Evolutionary conservation across 1,140 invertebrate genomes (phyloP).

Genomic region (Drosophila nebulosa): DNA sequence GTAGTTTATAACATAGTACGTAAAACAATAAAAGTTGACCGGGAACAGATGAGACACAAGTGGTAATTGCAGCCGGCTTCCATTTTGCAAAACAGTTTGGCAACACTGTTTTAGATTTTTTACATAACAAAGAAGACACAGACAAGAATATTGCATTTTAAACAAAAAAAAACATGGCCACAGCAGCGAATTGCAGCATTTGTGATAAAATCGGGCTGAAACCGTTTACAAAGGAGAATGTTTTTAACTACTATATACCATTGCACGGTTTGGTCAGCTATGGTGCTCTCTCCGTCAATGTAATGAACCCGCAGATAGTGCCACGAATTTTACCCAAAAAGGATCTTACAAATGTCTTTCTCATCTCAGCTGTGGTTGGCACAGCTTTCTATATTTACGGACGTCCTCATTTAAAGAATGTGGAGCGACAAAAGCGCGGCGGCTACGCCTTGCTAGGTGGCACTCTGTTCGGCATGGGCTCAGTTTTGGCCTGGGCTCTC

Average conservation of each 20-base stretch:
- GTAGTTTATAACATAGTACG: no score
- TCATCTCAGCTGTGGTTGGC: conserved; percentile 83
- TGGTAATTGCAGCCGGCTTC: neutral
- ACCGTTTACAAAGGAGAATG: conserved; percentile 83
- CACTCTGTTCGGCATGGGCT: conserved; percentile 87
- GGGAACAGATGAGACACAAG: neutral
- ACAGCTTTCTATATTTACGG: conserved; percentile 85
- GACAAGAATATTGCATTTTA: conserved; percentile 52
- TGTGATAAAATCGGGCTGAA: conserved; percentile 83
- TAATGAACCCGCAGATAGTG: conserved; percentile 85
- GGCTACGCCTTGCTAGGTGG: conserved; percentile 85
- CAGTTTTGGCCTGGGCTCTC: conserved; percentile 87
- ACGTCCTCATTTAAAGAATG: conserved; percentile 82
- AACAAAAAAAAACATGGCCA: conserved; percentile 48
- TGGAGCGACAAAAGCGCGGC: conserved; percentile 80
- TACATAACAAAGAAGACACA: conserved; percentile 62
- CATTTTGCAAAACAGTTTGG: conserved; percentile 5
- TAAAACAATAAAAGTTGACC: no score
- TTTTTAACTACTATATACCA: conserved; percentile 85
- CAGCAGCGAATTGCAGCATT: conserved; percentile 62
- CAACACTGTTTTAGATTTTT: conserved; percentile 52
- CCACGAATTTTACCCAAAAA: conserved; percentile 81
- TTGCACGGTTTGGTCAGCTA: conserved; percentile 84
- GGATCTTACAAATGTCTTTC: conserved; percentile 82
- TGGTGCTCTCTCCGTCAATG: conserved; percentile 84